Conservation (phyloP, 2,113 vertebrate genomes). For the Narcine bancroftii region DNA sequence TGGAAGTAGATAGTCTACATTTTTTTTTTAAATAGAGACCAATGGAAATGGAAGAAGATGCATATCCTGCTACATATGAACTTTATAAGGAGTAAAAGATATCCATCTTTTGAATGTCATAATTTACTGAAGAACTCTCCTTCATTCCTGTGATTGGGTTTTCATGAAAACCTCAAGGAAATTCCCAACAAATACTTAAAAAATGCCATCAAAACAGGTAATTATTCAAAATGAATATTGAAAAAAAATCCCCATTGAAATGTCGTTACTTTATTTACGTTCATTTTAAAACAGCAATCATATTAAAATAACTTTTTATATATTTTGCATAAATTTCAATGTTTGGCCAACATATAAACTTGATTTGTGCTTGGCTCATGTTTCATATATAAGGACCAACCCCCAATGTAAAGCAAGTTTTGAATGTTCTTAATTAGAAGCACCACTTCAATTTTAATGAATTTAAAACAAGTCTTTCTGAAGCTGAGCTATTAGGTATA, state of each 20-base stretch:
- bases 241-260: background rate
- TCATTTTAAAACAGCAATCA: constrained; percentile 18
- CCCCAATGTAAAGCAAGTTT: background rate
- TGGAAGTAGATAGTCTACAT: no score
- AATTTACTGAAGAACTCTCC: no score
- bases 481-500: no score
- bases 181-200: background rate
- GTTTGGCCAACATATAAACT: background rate
- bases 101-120: no score
- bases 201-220: background rate
- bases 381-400: background rate
- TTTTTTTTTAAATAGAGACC: no score
- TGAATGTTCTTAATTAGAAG: background rate
- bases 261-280: background rate
- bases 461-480: no score
- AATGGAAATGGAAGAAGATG: no score
- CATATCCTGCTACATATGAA: no score
- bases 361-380: background rate
- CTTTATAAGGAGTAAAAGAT: no score
- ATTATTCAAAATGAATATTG: background rate
- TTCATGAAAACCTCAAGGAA: background rate
- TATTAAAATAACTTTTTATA: background rate
- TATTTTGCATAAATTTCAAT: background rate
- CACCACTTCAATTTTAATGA: background rate
- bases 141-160: background rate